These are phyloP conservation scores for Peromyscus nudipes DNA, from an alignment of 2,797 vertebrate species.

Conservation along the genomic window DNA sequence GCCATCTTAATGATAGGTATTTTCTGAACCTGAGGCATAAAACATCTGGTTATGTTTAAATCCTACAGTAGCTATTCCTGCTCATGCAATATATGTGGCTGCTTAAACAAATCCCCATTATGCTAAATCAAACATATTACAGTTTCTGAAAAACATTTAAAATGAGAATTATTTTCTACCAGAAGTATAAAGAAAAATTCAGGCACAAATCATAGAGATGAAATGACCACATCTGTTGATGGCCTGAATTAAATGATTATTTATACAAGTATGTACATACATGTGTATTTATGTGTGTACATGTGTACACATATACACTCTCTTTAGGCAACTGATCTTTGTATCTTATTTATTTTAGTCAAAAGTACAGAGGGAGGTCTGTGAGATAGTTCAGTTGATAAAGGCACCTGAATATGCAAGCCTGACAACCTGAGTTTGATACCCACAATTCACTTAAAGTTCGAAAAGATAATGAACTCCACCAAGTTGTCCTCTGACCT, in stretches of 20 bases:
- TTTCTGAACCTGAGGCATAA: conserved; percentile 27
- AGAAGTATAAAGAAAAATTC: background rate
- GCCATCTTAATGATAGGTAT: conserved; percentile 4
- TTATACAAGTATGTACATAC: background rate
- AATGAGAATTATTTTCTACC: background rate
- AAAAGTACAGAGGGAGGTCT: background rate
- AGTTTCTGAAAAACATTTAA: conserved; percentile 12
- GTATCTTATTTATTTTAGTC: background rate
- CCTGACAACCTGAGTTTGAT: background rate
- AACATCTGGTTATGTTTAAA: background rate
- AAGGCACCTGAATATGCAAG: background rate
- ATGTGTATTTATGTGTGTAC: background rate
- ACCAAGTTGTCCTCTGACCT: background rate
- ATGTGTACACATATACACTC: background rate
- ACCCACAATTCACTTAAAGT: background rate
- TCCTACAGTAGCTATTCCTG: background rate
- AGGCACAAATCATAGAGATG: background rate
- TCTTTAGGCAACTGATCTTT: background rate
- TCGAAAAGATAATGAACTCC: background rate
- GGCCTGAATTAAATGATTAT: background rate
- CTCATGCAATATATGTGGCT: background rate
- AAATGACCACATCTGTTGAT: background rate
- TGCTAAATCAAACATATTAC: background rate
- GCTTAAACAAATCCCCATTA: background rate
- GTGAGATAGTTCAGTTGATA: background rate